Evolutionary conservation across 1,140 invertebrate genomes (phyloP).

Genomic region (Centruroides vittatus): DNA sequence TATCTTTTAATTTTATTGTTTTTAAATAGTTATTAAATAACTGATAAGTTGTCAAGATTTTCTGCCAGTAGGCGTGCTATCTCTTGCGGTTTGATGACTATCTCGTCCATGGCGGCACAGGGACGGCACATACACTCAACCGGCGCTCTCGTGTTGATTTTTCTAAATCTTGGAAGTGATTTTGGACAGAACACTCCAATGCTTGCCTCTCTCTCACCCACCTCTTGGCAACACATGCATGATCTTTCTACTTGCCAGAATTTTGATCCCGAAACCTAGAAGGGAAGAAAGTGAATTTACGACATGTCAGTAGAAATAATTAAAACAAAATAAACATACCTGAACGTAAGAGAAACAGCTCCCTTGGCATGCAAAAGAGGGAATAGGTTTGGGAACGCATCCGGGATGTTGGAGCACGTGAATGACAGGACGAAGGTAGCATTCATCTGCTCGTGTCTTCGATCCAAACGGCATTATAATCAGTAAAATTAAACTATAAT

Average conservation of each 20-base stretch:
- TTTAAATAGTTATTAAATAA: no score
- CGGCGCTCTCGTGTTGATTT: constrained; percentile 79
- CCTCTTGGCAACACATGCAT: constrained; percentile 88
- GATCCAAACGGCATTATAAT: background rate
- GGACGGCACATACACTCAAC: constrained; percentile 86
- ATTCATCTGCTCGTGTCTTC: constrained; percentile 45
- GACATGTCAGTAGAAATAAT: background rate
- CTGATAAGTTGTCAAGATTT: background rate
- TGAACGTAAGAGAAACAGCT: constrained; percentile 82
- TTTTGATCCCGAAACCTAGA: constrained; percentile 81
- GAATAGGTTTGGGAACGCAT: constrained; percentile 81
- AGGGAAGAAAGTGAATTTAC: background rate
- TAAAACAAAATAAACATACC: constrained; percentile 34
- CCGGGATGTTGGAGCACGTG: constrained; percentile 82
- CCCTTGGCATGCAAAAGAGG: constrained; percentile 81
- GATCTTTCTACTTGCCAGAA: constrained; percentile 92
- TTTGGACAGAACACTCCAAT: constrained; percentile 79
- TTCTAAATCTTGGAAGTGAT: constrained; percentile 68
- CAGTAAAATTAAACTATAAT: no score
- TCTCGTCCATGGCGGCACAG: constrained; percentile 74
- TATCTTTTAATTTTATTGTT: no score
- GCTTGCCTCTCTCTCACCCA: constrained; percentile 74
- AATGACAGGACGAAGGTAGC: constrained; percentile 77
- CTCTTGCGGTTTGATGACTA: constrained; percentile 73
- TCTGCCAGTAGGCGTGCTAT: constrained; percentile 21